Base-by-base conservation (phyloP, 2,797 vertebrate genomes). In the Odontamblyopus rebecca region DNA sequence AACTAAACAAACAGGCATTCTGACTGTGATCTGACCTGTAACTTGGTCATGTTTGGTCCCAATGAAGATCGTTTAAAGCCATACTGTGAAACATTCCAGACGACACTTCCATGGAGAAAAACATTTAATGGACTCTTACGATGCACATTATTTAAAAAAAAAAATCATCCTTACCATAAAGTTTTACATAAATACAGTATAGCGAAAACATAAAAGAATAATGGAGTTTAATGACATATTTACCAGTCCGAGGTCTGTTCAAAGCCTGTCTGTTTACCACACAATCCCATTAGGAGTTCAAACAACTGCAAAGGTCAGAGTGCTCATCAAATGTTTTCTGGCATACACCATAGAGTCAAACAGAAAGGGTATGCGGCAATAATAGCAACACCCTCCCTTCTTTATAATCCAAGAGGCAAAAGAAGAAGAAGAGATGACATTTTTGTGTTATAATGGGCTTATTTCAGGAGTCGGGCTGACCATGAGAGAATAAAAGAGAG, bases 401-500 rank as follows among this genome's bases (percentile, higher is more conserved):
- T 64, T 60, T 30, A 29, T 65, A 66, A 66, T 51, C 62, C 44
- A 66, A 15, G 6, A 44, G 1, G 26, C 29, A 26, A 38, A 38
- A 38, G 35, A 38, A 38, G 35, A 38, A 35, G 16, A 18, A 18
- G 26, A 27, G 29, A 18, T 50, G 64, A 51, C 44, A 50, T 50
- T 65, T 65, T 19, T 51, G 64, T 66, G 64, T 38, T 4, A 48
- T 48, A 68, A 60, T 30, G 63, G 57, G 23, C n/a, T 53, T 48
- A 1, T 72, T 59, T 73, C 0, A 68, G 56, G 35, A 35, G 62
- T 67, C 18, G 0, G 27, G 18, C 60, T 60, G 51, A 19, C 27
- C 67, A 72, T 54, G 62, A 66, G 63, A 68, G 38, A 75, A 59
- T 59, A 44, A 69, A 63, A 57, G 5, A 32, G 32, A 65, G 66